Percentiles rank a stretch among this genome's conserved stretches.
Conservation (phyloP, 2,113 vertebrate genomes). For the Spea multiplicata region DNA sequence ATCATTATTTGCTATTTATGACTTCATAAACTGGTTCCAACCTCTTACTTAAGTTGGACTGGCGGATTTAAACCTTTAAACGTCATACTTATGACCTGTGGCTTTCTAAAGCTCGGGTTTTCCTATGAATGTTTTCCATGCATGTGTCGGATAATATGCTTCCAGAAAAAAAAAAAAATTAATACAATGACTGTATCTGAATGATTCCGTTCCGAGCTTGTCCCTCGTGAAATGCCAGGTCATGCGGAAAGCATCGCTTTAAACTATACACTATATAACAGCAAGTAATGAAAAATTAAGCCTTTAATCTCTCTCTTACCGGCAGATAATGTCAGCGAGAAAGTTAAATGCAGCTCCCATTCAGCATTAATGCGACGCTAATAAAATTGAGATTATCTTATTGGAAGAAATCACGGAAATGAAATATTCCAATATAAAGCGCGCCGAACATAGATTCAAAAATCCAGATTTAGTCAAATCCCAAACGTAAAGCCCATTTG, state of each 20-base stretch:
- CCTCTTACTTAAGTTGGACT: no score
- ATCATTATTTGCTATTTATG: no score
- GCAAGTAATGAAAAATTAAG: constrained; percentile 44
- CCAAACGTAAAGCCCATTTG: no score
- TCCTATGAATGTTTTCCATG: background rate
- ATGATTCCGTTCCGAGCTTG: constrained; percentile 8
- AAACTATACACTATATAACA: constrained; percentile 4
- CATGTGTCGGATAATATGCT: background rate
- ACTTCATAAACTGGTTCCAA: no score
- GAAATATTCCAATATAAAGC: background rate
- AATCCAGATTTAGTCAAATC: no score
- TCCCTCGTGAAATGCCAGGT: constrained; percentile 23
- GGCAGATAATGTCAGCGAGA: constrained; percentile 37
- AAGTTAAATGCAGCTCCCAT: constrained; percentile 28
- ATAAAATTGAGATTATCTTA: background rate
- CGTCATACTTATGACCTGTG: background rate
- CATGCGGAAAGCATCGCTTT: constrained; percentile 33
- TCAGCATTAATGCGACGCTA: constrained; percentile 6
- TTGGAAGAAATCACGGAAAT: background rate
- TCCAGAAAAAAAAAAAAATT: background rate
- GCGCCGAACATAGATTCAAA: no score
- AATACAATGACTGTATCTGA: constrained; percentile 7
- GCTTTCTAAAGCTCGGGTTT: background rate
- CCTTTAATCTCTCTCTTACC: constrained; percentile 42
- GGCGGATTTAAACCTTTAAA: no score